Percentiles rank a stretch among this genome's conserved stretches.
Conservation (phyloP, 2,113 vertebrate genomes). For the Strigops habroptila region DNA sequence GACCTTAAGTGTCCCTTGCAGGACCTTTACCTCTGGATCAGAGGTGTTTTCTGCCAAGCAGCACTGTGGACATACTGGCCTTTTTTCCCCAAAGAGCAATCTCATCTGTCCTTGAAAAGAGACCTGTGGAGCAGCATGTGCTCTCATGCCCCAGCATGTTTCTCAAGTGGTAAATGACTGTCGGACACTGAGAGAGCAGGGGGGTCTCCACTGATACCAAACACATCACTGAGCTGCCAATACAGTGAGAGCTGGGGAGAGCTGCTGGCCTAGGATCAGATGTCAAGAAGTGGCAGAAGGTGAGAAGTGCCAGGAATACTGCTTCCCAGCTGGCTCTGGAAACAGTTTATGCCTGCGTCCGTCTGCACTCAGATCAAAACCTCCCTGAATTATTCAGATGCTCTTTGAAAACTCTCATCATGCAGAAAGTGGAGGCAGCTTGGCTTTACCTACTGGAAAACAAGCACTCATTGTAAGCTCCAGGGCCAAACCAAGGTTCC, state of each 20-base stretch:
- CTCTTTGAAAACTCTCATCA: slow-evolving; percentile 67
- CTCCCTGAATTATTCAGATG: slow-evolving; percentile 84
- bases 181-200: neutral
- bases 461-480: slow-evolving; percentile 27
- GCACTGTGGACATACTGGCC: neutral
- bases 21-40: neutral
- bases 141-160: neutral
- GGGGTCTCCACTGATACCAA: neutral
- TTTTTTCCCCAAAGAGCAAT: neutral
- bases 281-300: slow-evolving; percentile 50
- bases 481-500: neutral
- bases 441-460: slow-evolving; percentile 54
- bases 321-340: slow-evolving; percentile 81
- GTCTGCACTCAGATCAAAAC: slow-evolving; percentile 72
- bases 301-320: slow-evolving; percentile 64
- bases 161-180: neutral
- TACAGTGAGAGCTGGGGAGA: slow-evolving; percentile 6
- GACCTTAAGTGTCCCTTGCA: neutral
- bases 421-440: slow-evolving; percentile 36
- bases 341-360: slow-evolving; percentile 70
- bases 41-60: neutral
- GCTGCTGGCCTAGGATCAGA: slow-evolving; percentile 27
- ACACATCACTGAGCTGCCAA: neutral
- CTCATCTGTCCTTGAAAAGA: neutral
- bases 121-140: neutral